Conservation (phyloP, 1,140 invertebrate species). For the Phocides pigmalion region DNA sequence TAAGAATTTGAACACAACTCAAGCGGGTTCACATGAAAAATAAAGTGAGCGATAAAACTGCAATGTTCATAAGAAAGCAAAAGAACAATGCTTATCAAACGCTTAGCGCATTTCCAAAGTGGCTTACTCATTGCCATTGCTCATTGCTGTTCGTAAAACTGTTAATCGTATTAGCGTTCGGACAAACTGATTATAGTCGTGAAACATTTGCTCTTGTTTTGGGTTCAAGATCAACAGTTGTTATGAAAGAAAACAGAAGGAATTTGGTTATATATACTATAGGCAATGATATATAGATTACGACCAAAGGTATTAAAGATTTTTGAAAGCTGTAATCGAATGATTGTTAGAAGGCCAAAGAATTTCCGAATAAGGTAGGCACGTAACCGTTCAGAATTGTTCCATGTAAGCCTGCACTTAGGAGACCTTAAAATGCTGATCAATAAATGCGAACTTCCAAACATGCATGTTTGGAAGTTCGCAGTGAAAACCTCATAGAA, state of each 20-base stretch:
- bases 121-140: conserved; percentile 53
- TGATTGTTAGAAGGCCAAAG: no score
- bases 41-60: conserved; percentile 1
- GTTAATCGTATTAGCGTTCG: conserved; percentile 56
- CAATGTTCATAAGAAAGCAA: conserved; percentile 23
- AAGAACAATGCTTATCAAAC: conserved; percentile 35
- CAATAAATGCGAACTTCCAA: no score
- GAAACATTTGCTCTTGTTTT: conserved; percentile 38
- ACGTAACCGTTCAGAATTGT: no score
- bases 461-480: no score
- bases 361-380: no score
- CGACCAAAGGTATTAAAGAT: neutral
- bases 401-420: no score
- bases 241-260: conserved; percentile 19
- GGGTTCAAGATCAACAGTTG: conserved; percentile 41
- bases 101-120: conserved; percentile 31
- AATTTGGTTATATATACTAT: neutral
- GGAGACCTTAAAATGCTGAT: no score
- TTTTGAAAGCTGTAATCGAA: no score
- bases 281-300: no score
- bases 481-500: no score
- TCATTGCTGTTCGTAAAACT: conserved; percentile 49
- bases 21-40: neutral
- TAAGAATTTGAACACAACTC: neutral
- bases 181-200: conserved; percentile 47